phyloP scores from a whole-genome alignment of 2,888 invertebrate species.

The Nomada flava region DNA sequence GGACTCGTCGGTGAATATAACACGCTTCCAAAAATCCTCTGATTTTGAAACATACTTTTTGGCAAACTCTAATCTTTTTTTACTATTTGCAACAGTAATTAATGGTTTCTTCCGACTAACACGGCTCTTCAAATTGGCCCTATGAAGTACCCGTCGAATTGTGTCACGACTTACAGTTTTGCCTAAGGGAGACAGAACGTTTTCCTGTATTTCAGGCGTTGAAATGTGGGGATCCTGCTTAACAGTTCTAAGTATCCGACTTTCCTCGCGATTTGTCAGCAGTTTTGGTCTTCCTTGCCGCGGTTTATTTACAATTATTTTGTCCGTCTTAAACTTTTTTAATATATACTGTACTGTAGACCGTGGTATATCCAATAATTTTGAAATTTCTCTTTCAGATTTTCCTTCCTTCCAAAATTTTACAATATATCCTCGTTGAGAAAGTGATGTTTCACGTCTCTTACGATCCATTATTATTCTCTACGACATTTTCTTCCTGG shows the following conservation, averaged over 20 bases:
- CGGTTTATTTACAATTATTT: neutral
- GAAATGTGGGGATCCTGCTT: constrained; percentile 9
- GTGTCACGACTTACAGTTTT: constrained; percentile 4
- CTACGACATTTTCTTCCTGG: no score
- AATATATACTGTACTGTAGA: no score
- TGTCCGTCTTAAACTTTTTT: no score
- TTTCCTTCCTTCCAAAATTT: no score
- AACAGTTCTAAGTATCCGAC: neutral
- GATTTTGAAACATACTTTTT: neutral
- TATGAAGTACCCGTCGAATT: constrained; percentile 2
- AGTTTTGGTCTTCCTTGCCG: neutral
- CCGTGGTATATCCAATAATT: no score
- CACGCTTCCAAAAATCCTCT: constrained; percentile 1
- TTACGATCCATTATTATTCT: no score
- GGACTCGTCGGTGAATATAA: neutral
- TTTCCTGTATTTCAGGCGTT: constrained; percentile 1
- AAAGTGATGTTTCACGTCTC: no score
- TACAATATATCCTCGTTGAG: no score
- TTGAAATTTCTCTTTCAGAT: no score
- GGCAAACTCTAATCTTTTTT: constrained; percentile 4
- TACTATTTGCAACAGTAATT: neutral
- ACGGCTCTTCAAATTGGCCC: neutral
- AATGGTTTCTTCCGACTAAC: constrained; percentile 1
- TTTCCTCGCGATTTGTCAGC: constrained; percentile 7
- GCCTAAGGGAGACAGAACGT: neutral